These are phyloP conservation scores for Leucoraja erinaceus DNA, from an alignment of 2,113 vertebrate genomes.

Conservation along the genomic window DNA sequence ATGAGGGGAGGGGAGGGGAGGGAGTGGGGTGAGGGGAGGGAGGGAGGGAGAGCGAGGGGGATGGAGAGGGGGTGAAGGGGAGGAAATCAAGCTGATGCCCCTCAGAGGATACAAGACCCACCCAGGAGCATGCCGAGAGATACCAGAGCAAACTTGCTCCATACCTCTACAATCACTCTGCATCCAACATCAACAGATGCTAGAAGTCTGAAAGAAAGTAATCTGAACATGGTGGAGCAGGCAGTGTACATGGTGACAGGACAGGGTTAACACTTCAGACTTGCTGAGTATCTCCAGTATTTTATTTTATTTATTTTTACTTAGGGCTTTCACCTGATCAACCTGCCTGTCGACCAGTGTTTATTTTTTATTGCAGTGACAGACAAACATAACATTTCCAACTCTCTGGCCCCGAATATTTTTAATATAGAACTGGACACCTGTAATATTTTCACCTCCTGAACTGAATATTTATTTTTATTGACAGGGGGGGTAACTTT, in stretches of 20 bases:
- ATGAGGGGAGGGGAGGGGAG: too few species aligned
- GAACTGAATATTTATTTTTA: neutral
- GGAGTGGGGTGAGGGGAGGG: neutral
- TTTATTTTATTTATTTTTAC: too few species aligned
- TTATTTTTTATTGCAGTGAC: neutral
- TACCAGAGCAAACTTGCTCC: neutral
- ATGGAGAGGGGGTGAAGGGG: too few species aligned
- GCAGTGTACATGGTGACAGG: too few species aligned
- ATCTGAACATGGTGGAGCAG: too few species aligned
- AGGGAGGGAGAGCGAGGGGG: neutral
- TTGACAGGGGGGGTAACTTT: too few species aligned
- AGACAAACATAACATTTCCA: neutral
- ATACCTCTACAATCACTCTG: neutral
- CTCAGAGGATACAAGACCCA: neutral
- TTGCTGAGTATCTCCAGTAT: too few species aligned
- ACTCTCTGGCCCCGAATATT: neutral
- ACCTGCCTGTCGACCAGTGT: neutral
- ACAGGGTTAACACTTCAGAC: too few species aligned
- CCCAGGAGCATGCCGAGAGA: neutral
- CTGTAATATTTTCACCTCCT: neutral
- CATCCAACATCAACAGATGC: too few species aligned
- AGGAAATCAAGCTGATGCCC: neutral
- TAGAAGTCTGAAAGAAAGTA: too few species aligned
- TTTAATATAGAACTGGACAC: neutral
- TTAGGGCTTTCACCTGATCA: neutral